These are phyloP conservation scores for Ammodytes marinus DNA, from an alignment of 2,113 vertebrate genomes.

Conservation along the genomic window DNA sequence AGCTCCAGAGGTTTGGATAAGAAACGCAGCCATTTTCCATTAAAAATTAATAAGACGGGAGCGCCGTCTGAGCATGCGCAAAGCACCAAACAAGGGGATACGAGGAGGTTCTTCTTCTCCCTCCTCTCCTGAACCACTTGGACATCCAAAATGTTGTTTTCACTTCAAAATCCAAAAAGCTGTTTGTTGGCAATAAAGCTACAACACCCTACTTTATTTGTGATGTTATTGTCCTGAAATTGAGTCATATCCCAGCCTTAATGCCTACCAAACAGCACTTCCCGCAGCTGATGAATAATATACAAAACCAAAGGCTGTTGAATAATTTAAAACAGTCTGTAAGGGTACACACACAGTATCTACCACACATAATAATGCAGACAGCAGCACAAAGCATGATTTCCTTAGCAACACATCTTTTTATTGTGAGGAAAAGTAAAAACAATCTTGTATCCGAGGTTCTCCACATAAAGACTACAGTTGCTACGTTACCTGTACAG, in stretches of 20 bases:
- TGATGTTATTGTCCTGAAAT: neutral
- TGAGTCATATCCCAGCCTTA: neutral
- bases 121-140: slow-evolving; percentile 27
- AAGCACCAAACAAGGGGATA: slow-evolving; percentile 6
- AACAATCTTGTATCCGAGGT: slow-evolving; percentile 45
- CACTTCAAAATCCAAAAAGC: neutral
- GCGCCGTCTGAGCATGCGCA: slow-evolving; percentile 82
- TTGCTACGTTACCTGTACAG: slow-evolving; percentile 20
- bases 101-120: slow-evolving; percentile 12
- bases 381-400: slow-evolving; percentile 15
- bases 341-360: neutral
- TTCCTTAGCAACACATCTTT: slow-evolving; percentile 39
- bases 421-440: slow-evolving; percentile 68
- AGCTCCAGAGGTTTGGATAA: slow-evolving; percentile 79
- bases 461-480: slow-evolving; percentile 15
- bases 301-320: slow-evolving; percentile 48
- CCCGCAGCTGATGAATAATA: slow-evolving; percentile 61
- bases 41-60: slow-evolving; percentile 85
- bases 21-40: slow-evolving; percentile 88
- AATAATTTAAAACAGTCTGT: slow-evolving; percentile 60
- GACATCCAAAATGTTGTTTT: neutral
- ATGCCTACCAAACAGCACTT: neutral
- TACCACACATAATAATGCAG: neutral
- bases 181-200: neutral
- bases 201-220: neutral